Conservation (phyloP, 2,888 invertebrate genomes). For the Pimpla rufipes region DNA sequence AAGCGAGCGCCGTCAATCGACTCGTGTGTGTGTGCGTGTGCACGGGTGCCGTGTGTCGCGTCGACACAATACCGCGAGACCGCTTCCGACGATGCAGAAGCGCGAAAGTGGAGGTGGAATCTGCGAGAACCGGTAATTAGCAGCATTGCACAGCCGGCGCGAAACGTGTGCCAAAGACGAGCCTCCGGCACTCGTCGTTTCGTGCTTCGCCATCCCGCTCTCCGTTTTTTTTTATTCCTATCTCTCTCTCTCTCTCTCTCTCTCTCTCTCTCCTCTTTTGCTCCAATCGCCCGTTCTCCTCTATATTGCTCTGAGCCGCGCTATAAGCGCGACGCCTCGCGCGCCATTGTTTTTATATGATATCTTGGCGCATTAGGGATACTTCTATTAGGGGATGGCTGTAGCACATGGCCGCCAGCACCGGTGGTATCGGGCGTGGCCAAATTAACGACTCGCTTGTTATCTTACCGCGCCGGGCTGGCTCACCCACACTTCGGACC, state of each 20-base stretch:
- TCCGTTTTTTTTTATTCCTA: too few species aligned
- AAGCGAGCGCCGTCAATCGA: not conserved
- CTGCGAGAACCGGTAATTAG: slow-evolving; percentile 57
- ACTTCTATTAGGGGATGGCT: slow-evolving; percentile 57
- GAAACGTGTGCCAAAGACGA: slow-evolving; percentile 61
- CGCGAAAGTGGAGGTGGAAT: slow-evolving; percentile 19
- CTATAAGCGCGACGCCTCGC: slow-evolving; percentile 10
- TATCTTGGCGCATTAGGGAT: slow-evolving; percentile 42
- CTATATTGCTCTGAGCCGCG: not conserved
- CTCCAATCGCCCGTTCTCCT: slow-evolving; percentile 22
- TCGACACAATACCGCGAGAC: too few species aligned
- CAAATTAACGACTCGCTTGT: slow-evolving; percentile 69
- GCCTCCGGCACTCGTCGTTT: slow-evolving; percentile 50
- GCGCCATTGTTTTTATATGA: slow-evolving; percentile 57
- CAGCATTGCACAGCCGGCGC: slow-evolving; percentile 50
- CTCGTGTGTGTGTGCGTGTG: not conserved
- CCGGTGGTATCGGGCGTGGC: slow-evolving; percentile 54
- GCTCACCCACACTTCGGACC: slow-evolving; percentile 39
- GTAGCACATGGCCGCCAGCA: slow-evolving; percentile 22
- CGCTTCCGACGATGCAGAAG: too few species aligned
- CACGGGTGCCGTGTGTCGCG: not conserved
- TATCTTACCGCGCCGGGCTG: slow-evolving; percentile 58
- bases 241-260: slow-evolving; percentile 32
- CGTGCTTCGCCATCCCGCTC: slow-evolving; percentile 38
- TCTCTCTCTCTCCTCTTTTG: slow-evolving; percentile 35